These are phyloP conservation scores for Prunella himalayana DNA, from an alignment of 2,113 vertebrate genomes.

Conservation along the genomic window DNA sequence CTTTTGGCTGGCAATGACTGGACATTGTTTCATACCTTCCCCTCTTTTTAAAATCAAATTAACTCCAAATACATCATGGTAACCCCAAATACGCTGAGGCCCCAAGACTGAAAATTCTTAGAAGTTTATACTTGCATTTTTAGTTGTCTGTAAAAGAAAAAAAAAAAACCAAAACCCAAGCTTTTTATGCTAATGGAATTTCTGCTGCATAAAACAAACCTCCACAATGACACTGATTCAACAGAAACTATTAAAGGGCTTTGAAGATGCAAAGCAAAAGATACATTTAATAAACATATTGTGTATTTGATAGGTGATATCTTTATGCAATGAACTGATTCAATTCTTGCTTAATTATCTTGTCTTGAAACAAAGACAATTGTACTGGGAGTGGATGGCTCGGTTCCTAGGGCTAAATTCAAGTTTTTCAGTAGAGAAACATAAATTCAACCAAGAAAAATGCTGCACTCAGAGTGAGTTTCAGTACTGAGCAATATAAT, in stretches of 20 bases:
- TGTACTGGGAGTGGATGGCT: not conserved
- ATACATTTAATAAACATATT: not conserved
- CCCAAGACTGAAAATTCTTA: not conserved
- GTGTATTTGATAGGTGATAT: not conserved
- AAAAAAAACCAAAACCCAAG: not conserved
- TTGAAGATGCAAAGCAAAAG: not conserved
- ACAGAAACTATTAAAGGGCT: not conserved
- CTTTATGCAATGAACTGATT: not conserved
- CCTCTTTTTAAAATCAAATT: not conserved
- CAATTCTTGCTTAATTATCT: not conserved
- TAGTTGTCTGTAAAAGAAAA: not conserved
- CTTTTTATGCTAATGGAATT: not conserved
- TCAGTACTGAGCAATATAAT: not conserved
- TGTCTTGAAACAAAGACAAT: not conserved
- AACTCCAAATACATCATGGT: not conserved
- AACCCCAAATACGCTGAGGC: not conserved
- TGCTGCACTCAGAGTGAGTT: not conserved
- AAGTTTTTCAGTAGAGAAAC: not conserved
- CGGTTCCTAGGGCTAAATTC: not conserved
- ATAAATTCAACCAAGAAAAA: not conserved
- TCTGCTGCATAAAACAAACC: not conserved
- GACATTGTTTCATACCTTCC: not conserved
- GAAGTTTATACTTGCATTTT: not conserved
- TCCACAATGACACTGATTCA: not conserved
- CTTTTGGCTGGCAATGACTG: not conserved